Evolutionary conservation across 2,888 invertebrate genomes (phyloP).

Genomic region (Dorcus parallelipipedus): DNA sequence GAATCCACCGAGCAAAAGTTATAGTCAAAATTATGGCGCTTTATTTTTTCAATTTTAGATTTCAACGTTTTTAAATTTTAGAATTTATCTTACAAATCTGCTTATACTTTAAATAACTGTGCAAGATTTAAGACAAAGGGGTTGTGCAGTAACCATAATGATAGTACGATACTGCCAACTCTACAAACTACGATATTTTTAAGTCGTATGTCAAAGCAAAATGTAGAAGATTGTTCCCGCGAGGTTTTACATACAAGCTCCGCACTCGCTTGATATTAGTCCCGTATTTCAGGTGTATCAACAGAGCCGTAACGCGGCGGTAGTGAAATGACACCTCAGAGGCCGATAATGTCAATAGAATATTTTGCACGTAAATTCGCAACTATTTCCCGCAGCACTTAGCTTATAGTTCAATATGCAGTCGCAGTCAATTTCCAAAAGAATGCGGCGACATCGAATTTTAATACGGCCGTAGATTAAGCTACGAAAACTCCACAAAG

Average conservation of each 20-base stretch:
- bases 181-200: background rate
- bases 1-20: too few species aligned
- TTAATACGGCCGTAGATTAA: too few species aligned
- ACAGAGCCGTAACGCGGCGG: conserved; percentile 26
- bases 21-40: too few species aligned
- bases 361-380: conserved; percentile 30
- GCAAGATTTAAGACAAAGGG: too few species aligned
- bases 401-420: conserved; percentile 8
- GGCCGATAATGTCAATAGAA: conserved; percentile 44
- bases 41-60: too few species aligned
- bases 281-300: conserved; percentile 44
- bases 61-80: too few species aligned
- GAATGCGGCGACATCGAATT: too few species aligned
- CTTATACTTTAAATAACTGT: too few species aligned
- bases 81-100: too few species aligned
- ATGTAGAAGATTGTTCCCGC: conserved; percentile 2
- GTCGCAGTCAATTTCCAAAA: background rate
- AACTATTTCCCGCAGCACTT: conserved; percentile 5
- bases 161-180: background rate
- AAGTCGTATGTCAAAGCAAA: background rate
- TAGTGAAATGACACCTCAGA: conserved; percentile 35
- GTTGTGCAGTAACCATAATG: too few species aligned
- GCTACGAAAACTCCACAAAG: too few species aligned
- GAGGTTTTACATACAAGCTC: background rate
- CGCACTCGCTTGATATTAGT: conserved; percentile 34